phyloP scores from a whole-genome alignment of 2,113 vertebrate species.

The Ornithorhynchus anatinus region DNA sequence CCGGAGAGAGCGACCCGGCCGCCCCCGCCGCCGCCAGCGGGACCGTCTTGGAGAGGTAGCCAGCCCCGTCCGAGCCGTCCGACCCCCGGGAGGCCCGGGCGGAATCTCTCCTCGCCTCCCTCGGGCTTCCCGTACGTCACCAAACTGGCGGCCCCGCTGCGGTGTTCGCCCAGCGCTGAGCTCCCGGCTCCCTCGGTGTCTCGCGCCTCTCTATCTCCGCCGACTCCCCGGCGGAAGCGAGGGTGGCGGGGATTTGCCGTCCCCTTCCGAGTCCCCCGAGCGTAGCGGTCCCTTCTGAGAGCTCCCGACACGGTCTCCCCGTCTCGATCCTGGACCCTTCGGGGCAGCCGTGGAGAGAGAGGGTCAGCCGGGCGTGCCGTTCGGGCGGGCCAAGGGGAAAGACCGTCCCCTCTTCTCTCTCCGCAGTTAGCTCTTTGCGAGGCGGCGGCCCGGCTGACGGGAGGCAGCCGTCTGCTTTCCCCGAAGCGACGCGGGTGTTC shows the following conservation, averaged over 20 bases:
- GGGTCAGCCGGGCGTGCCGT: neutral
- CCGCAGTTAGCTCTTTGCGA: slow-evolving; percentile 16
- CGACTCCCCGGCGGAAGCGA: neutral
- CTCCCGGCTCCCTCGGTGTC: neutral
- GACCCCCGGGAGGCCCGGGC: neutral
- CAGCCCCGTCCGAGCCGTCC: neutral
- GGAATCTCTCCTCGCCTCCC: neutral
- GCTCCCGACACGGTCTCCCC: neutral
- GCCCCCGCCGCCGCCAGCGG: slow-evolving; percentile 81
- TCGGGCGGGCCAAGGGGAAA: neutral
- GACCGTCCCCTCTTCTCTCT: slow-evolving; percentile 27
- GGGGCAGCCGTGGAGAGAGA: neutral
- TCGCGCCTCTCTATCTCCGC: neutral
- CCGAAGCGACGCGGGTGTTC: neutral
- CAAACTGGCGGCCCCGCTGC: neutral
- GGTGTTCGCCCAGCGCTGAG: neutral
- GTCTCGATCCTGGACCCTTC: neutral
- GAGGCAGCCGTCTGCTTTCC: slow-evolving; percentile 20
- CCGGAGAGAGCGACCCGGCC: slow-evolving; percentile 81
- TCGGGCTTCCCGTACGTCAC: neutral
- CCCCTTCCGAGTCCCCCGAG: neutral
- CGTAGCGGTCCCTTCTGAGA: neutral
- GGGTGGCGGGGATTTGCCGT: neutral
- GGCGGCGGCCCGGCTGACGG: neutral
- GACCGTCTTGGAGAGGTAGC: slow-evolving; percentile 94